Base-by-base conservation (phyloP, 2,113 vertebrate species). In the Nesoenas mayeri region DNA sequence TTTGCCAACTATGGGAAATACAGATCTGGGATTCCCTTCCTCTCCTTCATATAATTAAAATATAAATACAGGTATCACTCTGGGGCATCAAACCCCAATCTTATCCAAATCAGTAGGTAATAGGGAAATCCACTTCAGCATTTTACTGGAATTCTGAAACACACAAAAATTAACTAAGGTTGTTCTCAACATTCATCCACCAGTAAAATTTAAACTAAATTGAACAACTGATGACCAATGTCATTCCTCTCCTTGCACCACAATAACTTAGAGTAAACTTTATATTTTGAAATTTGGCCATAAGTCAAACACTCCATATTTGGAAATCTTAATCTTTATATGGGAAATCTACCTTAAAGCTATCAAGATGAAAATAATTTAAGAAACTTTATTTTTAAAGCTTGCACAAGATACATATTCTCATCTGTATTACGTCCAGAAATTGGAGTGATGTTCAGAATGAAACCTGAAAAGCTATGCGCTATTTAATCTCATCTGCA, bases 121-220 rank as follows among this genome's bases (percentile, higher is more conserved):
- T 24, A 88, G 11, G 15, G 44, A 82, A 90, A 79, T 2, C 0
- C 58, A 61, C 10, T 65, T 77, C n/a, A 83, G 29, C 25, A 61
- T 69, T 96, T 93, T 62, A 47, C 56, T 70, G 60, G 34, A 80
- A 77, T 2, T 4, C 32, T 57, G 12, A 66, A 31, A 50, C 47
- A 24, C 1, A 6, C 16, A 65, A 32, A 93, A 94, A 56, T 47
- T 48, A 89, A 47, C 16, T 26, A 79, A 31, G 15, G 6, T 2
- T 74, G 54, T 87, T 93, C 85, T 88, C 72, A 87, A 38, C 26
- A 79, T 70, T 77, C 47, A 51, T 54, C 58, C 54, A 62, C 77
- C 79, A 83, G 32, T 83, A 84, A 95, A 86, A 94, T 86, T 83
- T 67, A 90, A 92, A 64, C n/a, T 74, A 80, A 93, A 73, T 40